These are phyloP conservation scores for Chymomyza fuscimana DNA, from an alignment of 2,888 invertebrate genomes.

Conservation along the genomic window DNA sequence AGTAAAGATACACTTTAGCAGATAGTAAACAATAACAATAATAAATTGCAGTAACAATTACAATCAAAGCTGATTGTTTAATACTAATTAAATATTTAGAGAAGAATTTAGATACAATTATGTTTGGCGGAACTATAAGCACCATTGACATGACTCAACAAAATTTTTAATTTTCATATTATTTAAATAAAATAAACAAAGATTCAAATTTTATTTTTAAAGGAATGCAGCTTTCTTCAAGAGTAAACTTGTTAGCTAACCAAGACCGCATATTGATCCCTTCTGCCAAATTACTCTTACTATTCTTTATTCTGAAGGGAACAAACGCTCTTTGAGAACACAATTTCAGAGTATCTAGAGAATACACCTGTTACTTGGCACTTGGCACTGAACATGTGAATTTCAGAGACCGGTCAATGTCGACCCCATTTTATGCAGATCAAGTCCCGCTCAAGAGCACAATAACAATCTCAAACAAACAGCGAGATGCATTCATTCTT, in stretches of 20 bases:
- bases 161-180: no score
- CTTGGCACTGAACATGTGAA: conserved; percentile 33
- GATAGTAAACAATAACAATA: conserved; percentile 10
- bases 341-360: conserved; percentile 35
- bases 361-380: conserved; percentile 62
- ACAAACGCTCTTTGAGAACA: background rate
- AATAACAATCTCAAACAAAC: conserved; percentile 17
- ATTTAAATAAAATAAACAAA: no score
- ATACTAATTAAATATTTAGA: background rate
- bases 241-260: background rate
- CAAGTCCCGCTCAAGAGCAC: conserved; percentile 72
- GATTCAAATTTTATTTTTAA: no score
- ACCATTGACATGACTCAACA: no score
- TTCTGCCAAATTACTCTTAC: background rate
- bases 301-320: background rate
- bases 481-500: conserved; percentile 24
- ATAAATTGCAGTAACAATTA: background rate
- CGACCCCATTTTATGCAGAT: conserved; percentile 70
- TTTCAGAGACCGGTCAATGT: conserved; percentile 44
- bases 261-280: background rate
- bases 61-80: background rate
- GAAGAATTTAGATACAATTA: no score
- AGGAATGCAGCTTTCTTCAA: background rate
- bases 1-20: conserved; percentile 39
- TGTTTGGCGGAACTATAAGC: no score